Base-by-base conservation (phyloP, 2,888 invertebrate species). In the Gortyna flavago region DNA sequence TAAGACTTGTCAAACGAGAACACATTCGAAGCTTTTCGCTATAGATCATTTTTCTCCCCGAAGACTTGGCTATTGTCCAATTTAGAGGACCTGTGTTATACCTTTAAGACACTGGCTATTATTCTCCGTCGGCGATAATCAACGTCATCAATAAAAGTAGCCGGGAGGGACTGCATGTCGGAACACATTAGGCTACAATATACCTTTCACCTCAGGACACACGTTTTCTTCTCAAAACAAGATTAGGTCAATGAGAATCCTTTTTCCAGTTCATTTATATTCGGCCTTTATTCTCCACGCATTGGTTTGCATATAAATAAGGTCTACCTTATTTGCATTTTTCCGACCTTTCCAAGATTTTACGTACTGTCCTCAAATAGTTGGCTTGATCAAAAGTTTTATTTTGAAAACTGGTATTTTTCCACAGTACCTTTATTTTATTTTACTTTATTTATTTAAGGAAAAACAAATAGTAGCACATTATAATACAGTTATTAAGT, bases 111-210 rank as follows among this genome's bases (percentile, higher is more conserved):
- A 5, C 11, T 0, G n/a, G 5, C 64, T 59, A 77, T 86, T 79
- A 67, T 44, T 87, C 75, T 70, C 44, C 41, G 79, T 77, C 71
- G 8, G 48, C 66, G 51, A 54, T 79, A 81, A 87, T 87, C 51
- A 84, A 77, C 11, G 51, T 51, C 66, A 84, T 81, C 76, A 87
- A 84, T 76, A 81, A 72, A 72, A 61, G 68, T 62, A 57, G 61
- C 67, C 64, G 16, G 48, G 35, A 57, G 68, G 68, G 67, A 78
- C 65, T 69, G 35, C 32, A 67, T 16, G 62, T 73, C 9, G 35
- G 57, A 57, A 74, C 72, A 66, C 48, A 76, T 69, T 59, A 72
- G 29, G 35, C 29, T 44, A 66, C 29, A 66, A 38, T 61, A 41
- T 35, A 61, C 32, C 38, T 62, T 29, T 18, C 25, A 65, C 44